Evolutionary conservation across 37 sponge, comb jelly and placozoan genomes (phyloP).

Genomic region (Haliclona indistincta): DNA sequence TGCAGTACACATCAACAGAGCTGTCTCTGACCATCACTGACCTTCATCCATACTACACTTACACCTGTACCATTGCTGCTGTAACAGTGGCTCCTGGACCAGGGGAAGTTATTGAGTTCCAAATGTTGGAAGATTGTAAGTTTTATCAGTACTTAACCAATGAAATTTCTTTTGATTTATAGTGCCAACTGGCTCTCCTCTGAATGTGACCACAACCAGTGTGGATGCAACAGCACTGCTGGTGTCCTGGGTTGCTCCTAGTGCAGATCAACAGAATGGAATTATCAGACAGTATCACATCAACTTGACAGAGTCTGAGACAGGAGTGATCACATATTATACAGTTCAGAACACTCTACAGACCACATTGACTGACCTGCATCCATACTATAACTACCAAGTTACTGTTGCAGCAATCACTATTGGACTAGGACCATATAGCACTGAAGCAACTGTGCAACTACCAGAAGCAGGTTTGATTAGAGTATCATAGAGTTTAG

Average conservation of each 20-base stretch:
- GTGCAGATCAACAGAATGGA: slow-evolving; percentile 18
- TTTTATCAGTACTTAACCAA: too few species aligned
- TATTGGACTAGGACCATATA: slow-evolving; percentile 2
- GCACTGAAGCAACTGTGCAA: neutral
- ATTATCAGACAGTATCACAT: slow-evolving; percentile 30
- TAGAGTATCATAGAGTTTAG: neutral
- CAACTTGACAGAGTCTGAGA: slow-evolving; percentile 22
- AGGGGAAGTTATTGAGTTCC: neutral
- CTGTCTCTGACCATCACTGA: neutral
- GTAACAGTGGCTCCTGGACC: slow-evolving; percentile 3
- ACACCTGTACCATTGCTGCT: slow-evolving; percentile 1
- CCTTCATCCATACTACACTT: slow-evolving; percentile 1
- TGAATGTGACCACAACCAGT: neutral
- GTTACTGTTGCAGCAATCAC: slow-evolving; percentile 13
- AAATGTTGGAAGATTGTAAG: slow-evolving; percentile 1
- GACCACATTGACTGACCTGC: neutral
- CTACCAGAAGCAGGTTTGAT: slow-evolving; percentile 38
- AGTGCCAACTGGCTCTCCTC: neutral
- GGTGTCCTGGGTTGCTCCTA: slow-evolving; percentile 33
- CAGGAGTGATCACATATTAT: neutral
- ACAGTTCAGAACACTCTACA: neutral
- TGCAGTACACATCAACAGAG: neutral
- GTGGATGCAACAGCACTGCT: neutral
- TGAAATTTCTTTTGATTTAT: too few species aligned
- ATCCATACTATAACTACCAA: slow-evolving; percentile 3